Conservation (phyloP, 2,797 vertebrate genomes). For the Cuculus canorus region DNA sequence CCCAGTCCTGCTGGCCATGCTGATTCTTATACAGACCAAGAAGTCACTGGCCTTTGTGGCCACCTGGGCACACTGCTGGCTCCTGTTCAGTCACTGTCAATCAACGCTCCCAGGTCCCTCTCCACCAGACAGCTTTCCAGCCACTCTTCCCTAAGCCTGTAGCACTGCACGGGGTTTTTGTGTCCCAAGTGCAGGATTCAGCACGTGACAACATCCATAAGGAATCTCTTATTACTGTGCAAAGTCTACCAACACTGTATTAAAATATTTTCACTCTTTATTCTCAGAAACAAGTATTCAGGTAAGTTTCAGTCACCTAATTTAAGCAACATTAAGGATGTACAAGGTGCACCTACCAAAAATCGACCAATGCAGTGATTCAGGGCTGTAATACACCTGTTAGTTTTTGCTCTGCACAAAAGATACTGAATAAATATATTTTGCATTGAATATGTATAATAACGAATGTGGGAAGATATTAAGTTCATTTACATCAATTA, state of each 20-base stretch:
- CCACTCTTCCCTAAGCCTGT: too few relatives aligned
- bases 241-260: neutral
- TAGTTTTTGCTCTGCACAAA: neutral
- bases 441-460: neutral
- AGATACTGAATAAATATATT: neutral
- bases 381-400: neutral
- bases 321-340: neutral
- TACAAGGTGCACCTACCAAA: neutral
- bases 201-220: neutral
- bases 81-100: too few relatives aligned
- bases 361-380: neutral
- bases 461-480: neutral
- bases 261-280: neutral
- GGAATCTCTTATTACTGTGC: neutral
- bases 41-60: too few relatives aligned
- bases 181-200: too few relatives aligned
- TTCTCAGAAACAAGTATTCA: neutral
- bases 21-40: too few relatives aligned
- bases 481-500: neutral
- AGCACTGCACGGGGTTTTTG: too few relatives aligned
- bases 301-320: neutral
- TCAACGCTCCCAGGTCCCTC: too few relatives aligned
- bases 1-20: too few relatives aligned
- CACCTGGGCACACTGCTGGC: too few relatives aligned
- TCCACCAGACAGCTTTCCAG: too few relatives aligned